Percentiles rank a stretch among this genome's conserved stretches.
Conservation (phyloP, 2,888 invertebrate species). For the Unio pictorum region DNA sequence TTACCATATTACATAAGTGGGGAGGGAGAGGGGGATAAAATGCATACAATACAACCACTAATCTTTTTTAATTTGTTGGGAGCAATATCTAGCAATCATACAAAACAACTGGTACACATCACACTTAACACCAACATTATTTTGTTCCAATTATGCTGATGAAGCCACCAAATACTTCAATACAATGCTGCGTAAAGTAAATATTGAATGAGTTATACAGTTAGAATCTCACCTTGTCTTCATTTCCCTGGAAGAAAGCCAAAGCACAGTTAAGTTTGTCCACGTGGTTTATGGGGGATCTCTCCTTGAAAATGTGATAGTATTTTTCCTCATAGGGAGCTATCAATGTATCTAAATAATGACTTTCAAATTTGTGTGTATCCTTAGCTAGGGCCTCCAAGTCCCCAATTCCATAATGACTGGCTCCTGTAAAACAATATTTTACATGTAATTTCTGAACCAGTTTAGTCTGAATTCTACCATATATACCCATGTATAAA, state of each 20-base stretch:
- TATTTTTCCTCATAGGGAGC: constrained; percentile 53
- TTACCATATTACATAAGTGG: no score
- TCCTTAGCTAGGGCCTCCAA: constrained; percentile 66
- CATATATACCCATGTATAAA: no score
- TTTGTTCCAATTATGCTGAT: background rate
- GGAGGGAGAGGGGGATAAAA: no score
- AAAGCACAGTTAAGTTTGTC: constrained; percentile 69
- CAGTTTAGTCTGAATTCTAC: background rate
- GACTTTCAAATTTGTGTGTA: constrained; percentile 73
- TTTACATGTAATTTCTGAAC: background rate
- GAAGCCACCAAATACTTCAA: background rate
- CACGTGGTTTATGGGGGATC: constrained; percentile 69
- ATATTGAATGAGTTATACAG: no score
- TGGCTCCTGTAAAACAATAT: constrained; percentile 56
- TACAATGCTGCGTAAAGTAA: background rate
- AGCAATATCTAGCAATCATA: no score
- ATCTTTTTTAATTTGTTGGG: no score
- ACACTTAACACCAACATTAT: background rate
- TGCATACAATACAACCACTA: no score
- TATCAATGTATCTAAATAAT: constrained; percentile 68
- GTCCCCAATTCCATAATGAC: constrained; percentile 72
- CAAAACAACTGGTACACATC: no score
- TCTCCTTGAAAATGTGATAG: constrained; percentile 54
- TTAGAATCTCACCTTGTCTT: constrained; percentile 66
- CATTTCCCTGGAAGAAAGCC: constrained; percentile 71